Evolutionary conservation across 2,113 vertebrate species (phyloP).

Genomic region (Collichthys lucidus): DNA sequence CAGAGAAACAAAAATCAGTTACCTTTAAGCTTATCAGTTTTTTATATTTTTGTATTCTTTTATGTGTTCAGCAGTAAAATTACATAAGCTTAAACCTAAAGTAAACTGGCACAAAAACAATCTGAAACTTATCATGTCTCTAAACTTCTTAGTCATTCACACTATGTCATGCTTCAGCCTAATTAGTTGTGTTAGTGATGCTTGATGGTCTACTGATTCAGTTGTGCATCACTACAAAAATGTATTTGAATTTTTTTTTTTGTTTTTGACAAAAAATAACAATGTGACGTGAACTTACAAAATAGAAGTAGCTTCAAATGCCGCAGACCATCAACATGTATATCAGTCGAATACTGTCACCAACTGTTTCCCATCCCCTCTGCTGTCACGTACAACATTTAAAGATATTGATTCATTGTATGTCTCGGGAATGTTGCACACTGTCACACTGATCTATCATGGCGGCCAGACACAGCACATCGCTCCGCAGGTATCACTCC

Average conservation of each 20-base stretch:
- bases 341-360: background rate
- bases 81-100: background rate
- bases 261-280: background rate
- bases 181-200: background rate
- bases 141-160: background rate
- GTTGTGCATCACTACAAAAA: background rate
- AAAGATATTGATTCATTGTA: slow-evolving; percentile 17
- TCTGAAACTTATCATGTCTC: background rate
- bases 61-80: background rate
- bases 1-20: background rate
- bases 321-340: background rate
- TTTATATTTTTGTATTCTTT: background rate
- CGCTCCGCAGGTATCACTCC: slow-evolving; percentile 9
- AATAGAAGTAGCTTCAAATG: background rate
- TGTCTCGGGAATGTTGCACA: slow-evolving; percentile 16
- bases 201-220: background rate
- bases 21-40: slow-evolving; percentile 14
- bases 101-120: background rate
- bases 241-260: background rate
- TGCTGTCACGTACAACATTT: background rate
- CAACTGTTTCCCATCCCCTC: background rate
- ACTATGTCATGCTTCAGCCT: background rate
- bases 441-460: slow-evolving; percentile 17
- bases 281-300: background rate
- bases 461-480: background rate